Base-by-base conservation (phyloP, 2,888 invertebrate genomes). In the Halocaridina rubra region DNA sequence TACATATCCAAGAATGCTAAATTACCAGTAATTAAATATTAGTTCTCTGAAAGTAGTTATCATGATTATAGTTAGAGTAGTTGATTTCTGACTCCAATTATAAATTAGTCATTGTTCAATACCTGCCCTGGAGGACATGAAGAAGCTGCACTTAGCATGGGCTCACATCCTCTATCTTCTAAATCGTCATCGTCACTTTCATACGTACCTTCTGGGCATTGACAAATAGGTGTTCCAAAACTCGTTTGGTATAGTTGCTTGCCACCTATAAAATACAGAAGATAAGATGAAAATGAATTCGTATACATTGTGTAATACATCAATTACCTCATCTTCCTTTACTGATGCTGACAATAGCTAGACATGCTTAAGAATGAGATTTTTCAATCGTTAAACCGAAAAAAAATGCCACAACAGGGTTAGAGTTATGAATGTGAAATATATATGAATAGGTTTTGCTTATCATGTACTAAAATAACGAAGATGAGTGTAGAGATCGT, bases 131-230 rank as follows among this genome's bases (percentile, higher is more conserved):
- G 74, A 19, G 79, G 64, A 24, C 86, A 86, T 57, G 33, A 46
- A 46, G 39, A 13, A 29, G 77, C 33, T 39, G 82, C 64, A 10
- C 80, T 76, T 27, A 86, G 71, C 4, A 84, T 53, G 7, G 80
- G 76, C 33, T 80, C 67, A 22, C 86, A 86, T 16, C 46, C 76
- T 29, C 82, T 82, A 22, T 80, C 84, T 24, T 84, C 84, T 10
- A 78, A 57, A 46, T 46, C 46, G 16, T 84, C 84, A 10, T 77
- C 78, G 24, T 84, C 84, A n/a, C 57, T 78, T n/a, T 86, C 86
- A 39, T 84, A 80, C 10, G 24, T 80, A 13, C 86, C 86, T 29
- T 86, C 82, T 4, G 86, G 86, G 61, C 86, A 86, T 46, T 75
- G 76, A 24, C 86, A 86, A 24, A 86, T 71, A 8, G 86, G 78